A percentile compares a stretch with the other conserved stretches of the same genome.
Conservation (phyloP, 2,888 invertebrate species). For the Leptinotarsa tumamoca region DNA sequence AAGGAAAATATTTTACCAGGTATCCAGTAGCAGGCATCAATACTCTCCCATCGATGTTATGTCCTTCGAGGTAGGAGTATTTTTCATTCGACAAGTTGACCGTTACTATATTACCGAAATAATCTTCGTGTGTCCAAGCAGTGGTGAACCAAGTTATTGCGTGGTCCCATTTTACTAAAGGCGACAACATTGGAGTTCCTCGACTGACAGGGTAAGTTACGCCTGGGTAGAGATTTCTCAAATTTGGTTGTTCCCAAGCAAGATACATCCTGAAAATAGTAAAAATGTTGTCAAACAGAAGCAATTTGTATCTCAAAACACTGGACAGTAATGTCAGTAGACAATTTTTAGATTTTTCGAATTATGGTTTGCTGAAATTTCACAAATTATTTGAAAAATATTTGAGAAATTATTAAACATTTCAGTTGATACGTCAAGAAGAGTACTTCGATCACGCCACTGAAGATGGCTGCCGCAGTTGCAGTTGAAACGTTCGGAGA, state of each 20-base stretch:
- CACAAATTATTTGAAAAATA: too few species aligned
- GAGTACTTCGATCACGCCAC: too few species aligned
- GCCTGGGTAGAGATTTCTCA: constrained; percentile 78
- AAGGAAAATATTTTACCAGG: constrained; percentile 47
- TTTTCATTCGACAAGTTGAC: constrained; percentile 68
- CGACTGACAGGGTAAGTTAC: constrained; percentile 83
- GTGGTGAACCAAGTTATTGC: constrained; percentile 80
- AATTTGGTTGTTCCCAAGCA: constrained; percentile 78
- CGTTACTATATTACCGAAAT: constrained; percentile 83
- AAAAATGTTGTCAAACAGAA: constrained; percentile 47
- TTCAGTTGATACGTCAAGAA: too few species aligned
- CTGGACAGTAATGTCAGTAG: too few species aligned
- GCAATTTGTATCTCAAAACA: background rate
- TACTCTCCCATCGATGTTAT: constrained; percentile 54
- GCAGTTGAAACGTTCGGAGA: too few species aligned
- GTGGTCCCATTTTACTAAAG: constrained; percentile 89
- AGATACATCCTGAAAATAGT: constrained; percentile 74
- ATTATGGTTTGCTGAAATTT: too few species aligned
- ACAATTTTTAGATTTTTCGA: too few species aligned
- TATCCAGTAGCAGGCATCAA: constrained; percentile 74
- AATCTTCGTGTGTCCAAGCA: constrained; percentile 68
- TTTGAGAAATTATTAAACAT: too few species aligned
- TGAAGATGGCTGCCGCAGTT: too few species aligned
- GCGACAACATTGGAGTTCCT: constrained; percentile 86
- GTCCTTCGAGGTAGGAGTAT: constrained; percentile 46